Evolutionary conservation across 1,140 invertebrate genomes (phyloP), one percentile per base, ranked within the genome.

Genomic region (Musca vetustissima): DNA sequence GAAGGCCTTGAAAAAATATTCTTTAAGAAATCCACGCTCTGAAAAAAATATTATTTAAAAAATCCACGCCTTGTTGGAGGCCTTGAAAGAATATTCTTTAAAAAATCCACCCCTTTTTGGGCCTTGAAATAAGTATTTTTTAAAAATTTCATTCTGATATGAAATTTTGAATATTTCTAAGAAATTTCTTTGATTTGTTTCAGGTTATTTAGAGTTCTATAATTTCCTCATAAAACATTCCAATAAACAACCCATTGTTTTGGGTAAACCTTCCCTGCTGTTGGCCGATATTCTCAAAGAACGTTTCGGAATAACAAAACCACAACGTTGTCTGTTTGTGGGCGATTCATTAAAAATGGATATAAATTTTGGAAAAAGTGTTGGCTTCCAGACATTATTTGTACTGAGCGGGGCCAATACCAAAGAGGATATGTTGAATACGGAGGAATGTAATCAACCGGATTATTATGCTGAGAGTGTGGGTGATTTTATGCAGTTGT

Each of bases 331-430:
- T 25, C 75, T 88, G 0, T 86, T 88, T 66, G 83, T 88, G 70
- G 87, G 87, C 14, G 87, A 88, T 65, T 83, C 85, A 85, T 87
- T 85, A 8, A 75, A 83, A 17, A 78, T 84, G 71, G 86, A 88
- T 64, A 83, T 88, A 15, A 82, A 82, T 48, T 83, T 88, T 21
- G 86, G 82, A 0, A 78, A 74, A 19, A 69, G 78, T 9, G 81
- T 80, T 2, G 84, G 84, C 14, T 87, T 87, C 70, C 77, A 84
- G 72, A 84, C 84, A 0, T 70, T 86, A 3, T 73, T 85, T 14
- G 82, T 86, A 1, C 71, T 84, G 28, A 85, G 85, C 14, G 84
- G 83, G 47, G 68, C 73, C 14, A 75, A 81, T 0, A 74, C 75
- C 36, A 79, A 84, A 61, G 75, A 83, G 6, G 64, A 75, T 24